Evolutionary conservation across 2,797 vertebrate genomes (phyloP).

Genomic region (Melanitta fusca): DNA sequence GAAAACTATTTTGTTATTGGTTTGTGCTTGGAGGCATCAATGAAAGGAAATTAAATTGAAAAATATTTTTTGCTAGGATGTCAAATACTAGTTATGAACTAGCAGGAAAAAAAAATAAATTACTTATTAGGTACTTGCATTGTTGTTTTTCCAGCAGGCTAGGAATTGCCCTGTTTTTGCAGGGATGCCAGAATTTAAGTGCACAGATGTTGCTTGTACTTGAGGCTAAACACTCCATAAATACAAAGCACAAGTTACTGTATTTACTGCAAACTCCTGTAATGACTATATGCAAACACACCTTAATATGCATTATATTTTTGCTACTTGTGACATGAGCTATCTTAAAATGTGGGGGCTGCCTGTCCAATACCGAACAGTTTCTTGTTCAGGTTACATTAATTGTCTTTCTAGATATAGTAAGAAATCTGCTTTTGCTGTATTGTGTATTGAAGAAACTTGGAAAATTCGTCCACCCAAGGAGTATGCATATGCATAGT

Average conservation of each 20-base stretch:
- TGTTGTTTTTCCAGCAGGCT: background rate
- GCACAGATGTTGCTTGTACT: constrained; percentile 38
- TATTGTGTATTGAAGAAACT: background rate
- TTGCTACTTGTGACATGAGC: background rate
- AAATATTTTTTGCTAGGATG: background rate
- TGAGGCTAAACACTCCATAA: constrained; percentile 49
- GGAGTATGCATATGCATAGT: background rate
- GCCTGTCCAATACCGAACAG: background rate
- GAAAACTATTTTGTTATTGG: background rate
- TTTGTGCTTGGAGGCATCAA: background rate
- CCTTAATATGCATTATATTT: background rate
- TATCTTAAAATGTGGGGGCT: background rate
- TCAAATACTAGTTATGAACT: background rate
- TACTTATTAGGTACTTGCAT: background rate
- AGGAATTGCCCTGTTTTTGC: constrained; percentile 18
- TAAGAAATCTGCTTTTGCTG: background rate
- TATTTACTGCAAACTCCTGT: background rate
- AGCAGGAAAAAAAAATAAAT: background rate
- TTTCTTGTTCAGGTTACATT: background rate
- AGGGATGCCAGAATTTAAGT: constrained; percentile 16
- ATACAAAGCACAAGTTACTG: constrained; percentile 1
- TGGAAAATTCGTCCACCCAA: background rate
- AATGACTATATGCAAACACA: background rate
- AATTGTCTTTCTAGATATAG: background rate
- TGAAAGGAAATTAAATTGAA: background rate